phyloP scores from a whole-genome alignment of 2,113 vertebrate species.

The Cyanistes caeruleus region DNA sequence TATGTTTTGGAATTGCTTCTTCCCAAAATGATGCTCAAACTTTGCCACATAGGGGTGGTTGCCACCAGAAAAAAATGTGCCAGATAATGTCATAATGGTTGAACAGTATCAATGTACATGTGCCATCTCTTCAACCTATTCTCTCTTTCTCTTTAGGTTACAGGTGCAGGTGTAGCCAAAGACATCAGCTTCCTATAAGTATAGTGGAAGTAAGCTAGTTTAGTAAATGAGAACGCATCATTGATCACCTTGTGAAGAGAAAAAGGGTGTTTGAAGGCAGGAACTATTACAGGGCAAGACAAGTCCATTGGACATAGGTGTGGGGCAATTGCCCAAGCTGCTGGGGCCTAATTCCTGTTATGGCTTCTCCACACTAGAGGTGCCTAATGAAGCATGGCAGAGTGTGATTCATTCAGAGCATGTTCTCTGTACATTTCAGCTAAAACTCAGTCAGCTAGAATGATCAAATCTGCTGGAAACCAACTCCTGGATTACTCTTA shows the following conservation, averaged over 20 bases:
- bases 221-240: neutral
- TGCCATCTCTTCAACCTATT: neutral
- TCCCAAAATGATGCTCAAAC: neutral
- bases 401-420: neutral
- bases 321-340: neutral
- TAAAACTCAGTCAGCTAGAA: neutral
- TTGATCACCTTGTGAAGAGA: neutral
- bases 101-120: neutral
- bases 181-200: neutral
- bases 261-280: neutral
- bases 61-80: neutral
- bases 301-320: fast-evolving
- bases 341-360: neutral
- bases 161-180: neutral
- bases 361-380: neutral
- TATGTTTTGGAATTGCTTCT: neutral
- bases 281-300: neutral
- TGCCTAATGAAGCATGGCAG: neutral
- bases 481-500: neutral
- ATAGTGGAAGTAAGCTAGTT: neutral
- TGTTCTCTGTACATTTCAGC: neutral
- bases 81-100: neutral
- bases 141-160: neutral
- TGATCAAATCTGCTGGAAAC: neutral
- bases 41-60: neutral